Conservation (phyloP, 2,888 invertebrate genomes). For the Metellina segmentata region DNA sequence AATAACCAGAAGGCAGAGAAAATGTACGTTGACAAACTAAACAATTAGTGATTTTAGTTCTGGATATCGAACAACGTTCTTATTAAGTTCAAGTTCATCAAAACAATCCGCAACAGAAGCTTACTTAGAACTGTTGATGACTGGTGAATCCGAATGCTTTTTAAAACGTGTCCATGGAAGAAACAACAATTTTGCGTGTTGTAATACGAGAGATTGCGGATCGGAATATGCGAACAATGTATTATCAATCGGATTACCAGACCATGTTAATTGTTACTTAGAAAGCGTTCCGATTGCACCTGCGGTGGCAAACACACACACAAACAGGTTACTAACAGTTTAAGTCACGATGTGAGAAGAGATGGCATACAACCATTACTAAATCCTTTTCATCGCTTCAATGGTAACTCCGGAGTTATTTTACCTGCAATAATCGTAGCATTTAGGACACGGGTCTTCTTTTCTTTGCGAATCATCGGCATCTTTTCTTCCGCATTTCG, state of each 20-base stretch:
- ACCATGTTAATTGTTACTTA: slow-evolving; percentile 38
- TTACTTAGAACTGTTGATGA: background rate
- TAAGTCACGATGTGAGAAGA: background rate
- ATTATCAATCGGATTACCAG: slow-evolving; percentile 19
- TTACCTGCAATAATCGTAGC: background rate
- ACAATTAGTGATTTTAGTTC: background rate
- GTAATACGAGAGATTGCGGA: background rate
- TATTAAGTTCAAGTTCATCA: background rate
- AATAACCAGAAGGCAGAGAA: background rate
- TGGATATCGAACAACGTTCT: background rate
- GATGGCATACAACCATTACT: background rate
- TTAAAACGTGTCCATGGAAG: background rate
- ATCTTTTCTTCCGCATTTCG: background rate
- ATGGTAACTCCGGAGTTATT: background rate
- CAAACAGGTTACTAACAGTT: slow-evolving; percentile 10
- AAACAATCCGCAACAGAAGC: background rate
- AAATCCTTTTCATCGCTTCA: background rate
- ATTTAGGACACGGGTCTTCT: background rate
- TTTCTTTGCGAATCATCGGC: slow-evolving; percentile 27
- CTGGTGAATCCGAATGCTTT: background rate
- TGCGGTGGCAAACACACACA: slow-evolving; percentile 2
- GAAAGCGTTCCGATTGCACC: background rate
- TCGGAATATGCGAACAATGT: background rate
- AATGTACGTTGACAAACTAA: background rate
- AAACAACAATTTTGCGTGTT: background rate